Conservation (phyloP, 2,888 invertebrate genomes). For the Steinernema scapterisci region DNA sequence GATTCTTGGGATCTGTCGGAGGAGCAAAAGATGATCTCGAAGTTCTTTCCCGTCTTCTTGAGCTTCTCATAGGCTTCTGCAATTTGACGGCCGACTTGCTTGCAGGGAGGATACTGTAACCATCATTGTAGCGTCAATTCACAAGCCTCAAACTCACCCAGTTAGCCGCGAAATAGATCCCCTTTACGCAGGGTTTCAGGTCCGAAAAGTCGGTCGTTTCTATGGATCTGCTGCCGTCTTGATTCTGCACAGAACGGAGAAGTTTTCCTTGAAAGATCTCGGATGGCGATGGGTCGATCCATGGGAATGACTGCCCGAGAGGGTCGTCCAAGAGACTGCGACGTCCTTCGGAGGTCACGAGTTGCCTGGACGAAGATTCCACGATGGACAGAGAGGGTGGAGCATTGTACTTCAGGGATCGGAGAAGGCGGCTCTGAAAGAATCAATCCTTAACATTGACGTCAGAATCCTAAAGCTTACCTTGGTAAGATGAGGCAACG, state of each 20-base stretch:
- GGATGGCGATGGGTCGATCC: slow-evolving; percentile 42
- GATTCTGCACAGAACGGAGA: slow-evolving; percentile 32
- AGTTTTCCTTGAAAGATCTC: slow-evolving; percentile 41
- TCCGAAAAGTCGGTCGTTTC: slow-evolving; percentile 36
- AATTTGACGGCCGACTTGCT: slow-evolving; percentile 81
- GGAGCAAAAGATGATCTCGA: slow-evolving; percentile 83
- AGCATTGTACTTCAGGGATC: slow-evolving; percentile 12
- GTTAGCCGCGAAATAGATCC: slow-evolving; percentile 85
- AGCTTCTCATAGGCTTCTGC: slow-evolving; percentile 78
- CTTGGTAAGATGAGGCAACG: slow-evolving; percentile 39
- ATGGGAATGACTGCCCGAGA: slow-evolving; percentile 48
- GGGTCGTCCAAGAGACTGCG: slow-evolving; percentile 49
- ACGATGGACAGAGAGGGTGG: slow-evolving; percentile 51
- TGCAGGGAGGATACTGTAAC: slow-evolving; percentile 76
- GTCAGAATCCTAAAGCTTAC: slow-evolving; percentile 34
- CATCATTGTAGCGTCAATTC: neutral
- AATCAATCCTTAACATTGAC: neutral
- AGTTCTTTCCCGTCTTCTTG: slow-evolving; percentile 76
- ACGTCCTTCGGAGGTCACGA: slow-evolving; percentile 48
- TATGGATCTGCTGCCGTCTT: slow-evolving; percentile 27
- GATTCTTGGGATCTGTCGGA: slow-evolving; percentile 85
- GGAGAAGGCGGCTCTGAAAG: slow-evolving; percentile 32
- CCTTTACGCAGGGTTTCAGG: slow-evolving; percentile 72
- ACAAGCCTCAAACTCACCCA: slow-evolving; percentile 76
- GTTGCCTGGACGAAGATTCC: slow-evolving; percentile 40